A percentile compares a stretch with the other conserved stretches of the same genome.
Conservation (phyloP, 2,797 vertebrate species). For the Intellagama lesueurii region DNA sequence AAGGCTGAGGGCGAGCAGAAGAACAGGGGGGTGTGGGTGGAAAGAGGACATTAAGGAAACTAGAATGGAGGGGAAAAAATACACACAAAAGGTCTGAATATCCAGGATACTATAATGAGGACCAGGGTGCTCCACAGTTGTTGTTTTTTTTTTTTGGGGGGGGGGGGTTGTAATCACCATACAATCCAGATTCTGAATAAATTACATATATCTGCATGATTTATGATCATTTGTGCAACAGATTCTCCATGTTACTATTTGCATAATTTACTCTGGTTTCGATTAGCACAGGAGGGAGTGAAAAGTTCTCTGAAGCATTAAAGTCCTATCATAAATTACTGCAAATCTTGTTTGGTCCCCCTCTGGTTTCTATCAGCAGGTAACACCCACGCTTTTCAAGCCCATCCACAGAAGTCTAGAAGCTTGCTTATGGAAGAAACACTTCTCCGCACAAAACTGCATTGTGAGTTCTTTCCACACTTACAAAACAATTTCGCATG, state of each 20-base stretch:
- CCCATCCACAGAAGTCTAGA: neutral
- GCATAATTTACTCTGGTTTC: neutral
- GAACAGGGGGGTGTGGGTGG: no score
- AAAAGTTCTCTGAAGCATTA: neutral
- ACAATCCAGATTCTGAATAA: neutral
- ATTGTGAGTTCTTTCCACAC: neutral
- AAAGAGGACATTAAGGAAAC: neutral
- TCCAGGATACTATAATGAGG: neutral
- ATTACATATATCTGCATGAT: neutral
- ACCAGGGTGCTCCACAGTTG: no score
- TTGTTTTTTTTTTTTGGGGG: no score
- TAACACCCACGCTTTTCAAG: neutral
- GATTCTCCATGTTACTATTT: neutral
- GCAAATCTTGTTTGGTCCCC: neutral
- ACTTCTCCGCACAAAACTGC: no score
- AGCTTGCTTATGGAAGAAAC: neutral
- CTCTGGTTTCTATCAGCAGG: neutral
- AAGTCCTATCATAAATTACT: neutral
- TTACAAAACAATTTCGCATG: neutral
- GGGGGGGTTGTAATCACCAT: no score
- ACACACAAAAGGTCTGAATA: neutral
- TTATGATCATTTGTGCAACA: neutral
- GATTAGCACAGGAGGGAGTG: neutral
- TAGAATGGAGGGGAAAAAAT: no score
- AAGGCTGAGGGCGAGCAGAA: neutral